Evolutionary conservation across 2,113 vertebrate species (phyloP).

Genomic region (Coturnix japonica): DNA sequence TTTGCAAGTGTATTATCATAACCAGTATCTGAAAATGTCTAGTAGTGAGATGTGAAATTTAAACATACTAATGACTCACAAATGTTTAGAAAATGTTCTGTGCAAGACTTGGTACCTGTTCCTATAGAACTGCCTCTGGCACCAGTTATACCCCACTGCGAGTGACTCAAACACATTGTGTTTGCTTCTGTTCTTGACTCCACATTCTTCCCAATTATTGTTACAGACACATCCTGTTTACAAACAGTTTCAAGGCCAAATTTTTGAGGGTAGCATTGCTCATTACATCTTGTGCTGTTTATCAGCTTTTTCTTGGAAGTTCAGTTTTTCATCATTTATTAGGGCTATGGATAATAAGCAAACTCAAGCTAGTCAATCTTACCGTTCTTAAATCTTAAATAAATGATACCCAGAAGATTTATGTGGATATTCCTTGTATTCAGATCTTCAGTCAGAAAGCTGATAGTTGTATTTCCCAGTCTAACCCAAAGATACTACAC

Average conservation of each 20-base stretch:
- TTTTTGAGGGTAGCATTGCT: background rate
- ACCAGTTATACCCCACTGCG: background rate
- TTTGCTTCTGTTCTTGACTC: background rate
- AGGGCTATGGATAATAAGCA: background rate
- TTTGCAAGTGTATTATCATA: background rate
- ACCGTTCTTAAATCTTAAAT: background rate
- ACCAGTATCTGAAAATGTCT: background rate
- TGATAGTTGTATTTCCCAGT: background rate
- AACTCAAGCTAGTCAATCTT: background rate
- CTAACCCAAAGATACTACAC: background rate
- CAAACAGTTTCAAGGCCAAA: background rate
- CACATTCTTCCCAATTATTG: background rate
- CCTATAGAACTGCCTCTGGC: background rate
- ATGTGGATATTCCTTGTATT: background rate
- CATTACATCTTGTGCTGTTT: rapidly evolving
- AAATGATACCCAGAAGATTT: background rate
- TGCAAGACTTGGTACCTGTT: background rate
- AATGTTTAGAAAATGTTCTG: rapidly evolving
- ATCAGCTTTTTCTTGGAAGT: background rate
- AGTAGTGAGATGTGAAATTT: background rate
- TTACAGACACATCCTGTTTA: background rate
- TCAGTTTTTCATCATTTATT: background rate
- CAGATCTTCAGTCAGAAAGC: background rate
- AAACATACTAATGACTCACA: background rate
- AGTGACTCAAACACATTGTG: rapidly evolving